phyloP scores from a whole-genome alignment of 1,140 invertebrate genomes.

The Drosophila lacteicornis region DNA sequence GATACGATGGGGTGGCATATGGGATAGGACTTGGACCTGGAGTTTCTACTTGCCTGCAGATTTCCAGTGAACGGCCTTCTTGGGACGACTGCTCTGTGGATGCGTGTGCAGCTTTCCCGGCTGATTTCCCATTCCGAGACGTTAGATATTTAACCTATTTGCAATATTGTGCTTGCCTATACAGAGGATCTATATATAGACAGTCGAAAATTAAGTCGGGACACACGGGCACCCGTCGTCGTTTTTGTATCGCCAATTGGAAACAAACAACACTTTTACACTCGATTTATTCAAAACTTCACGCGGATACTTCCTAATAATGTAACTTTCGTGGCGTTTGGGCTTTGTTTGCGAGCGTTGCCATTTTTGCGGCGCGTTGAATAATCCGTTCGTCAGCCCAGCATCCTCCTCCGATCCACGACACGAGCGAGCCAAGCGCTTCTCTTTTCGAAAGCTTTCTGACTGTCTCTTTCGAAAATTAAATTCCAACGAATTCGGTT shows the following conservation, averaged over 20 bases:
- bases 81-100: constrained; percentile 85
- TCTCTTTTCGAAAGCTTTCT: constrained; percentile 42
- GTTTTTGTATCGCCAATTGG: constrained; percentile 38
- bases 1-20: neutral
- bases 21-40: neutral
- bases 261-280: constrained; percentile 26
- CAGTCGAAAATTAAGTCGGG: constrained; percentile 61
- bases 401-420: constrained; percentile 54
- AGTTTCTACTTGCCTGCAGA: constrained; percentile 87
- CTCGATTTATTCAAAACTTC: constrained; percentile 14
- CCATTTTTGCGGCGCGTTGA: constrained; percentile 76
- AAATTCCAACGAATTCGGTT: constrained; percentile 17
- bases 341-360: constrained; percentile 41
- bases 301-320: constrained; percentile 26
- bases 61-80: constrained; percentile 90
- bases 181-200: constrained; percentile 80
- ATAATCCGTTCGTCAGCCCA: constrained; percentile 73
- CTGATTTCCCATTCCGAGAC: constrained; percentile 81
- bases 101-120: constrained; percentile 78
- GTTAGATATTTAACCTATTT: constrained; percentile 78
- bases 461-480: constrained; percentile 14
- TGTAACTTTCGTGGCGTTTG: constrained; percentile 46
- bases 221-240: constrained; percentile 53
- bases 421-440: constrained; percentile 26
- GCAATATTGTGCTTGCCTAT: constrained; percentile 71